Conservation (phyloP, 2,113 vertebrate genomes). For the Perognathus longimembris region DNA sequence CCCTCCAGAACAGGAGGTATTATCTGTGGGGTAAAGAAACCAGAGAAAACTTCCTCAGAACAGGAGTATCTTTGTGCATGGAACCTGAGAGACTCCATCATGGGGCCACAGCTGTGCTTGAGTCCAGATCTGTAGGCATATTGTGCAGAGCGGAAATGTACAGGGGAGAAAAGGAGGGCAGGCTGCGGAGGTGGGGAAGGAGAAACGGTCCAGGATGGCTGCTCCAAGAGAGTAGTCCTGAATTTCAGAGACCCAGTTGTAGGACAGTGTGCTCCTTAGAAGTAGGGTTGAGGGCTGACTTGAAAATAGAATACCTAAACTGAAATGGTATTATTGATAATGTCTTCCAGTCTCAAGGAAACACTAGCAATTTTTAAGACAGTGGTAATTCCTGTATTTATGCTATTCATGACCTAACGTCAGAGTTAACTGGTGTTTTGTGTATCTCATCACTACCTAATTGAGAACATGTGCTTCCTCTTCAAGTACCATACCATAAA, state of each 20-base stretch:
- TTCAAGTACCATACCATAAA: background rate
- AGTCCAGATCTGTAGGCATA: constrained; percentile 65
- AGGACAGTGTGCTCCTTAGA: background rate
- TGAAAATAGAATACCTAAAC: background rate
- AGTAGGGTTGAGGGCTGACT: background rate
- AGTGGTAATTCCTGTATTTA: constrained; percentile 43
- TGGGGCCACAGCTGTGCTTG: constrained; percentile 80
- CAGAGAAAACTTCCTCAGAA: constrained; percentile 70
- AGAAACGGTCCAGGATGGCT: constrained; percentile 26
- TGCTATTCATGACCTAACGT: background rate
- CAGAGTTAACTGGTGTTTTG: background rate
- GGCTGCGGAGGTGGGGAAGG: background rate
- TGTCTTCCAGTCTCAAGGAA: constrained; percentile 17
- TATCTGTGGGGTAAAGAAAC: constrained; percentile 77
- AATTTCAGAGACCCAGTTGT: constrained; percentile 8
- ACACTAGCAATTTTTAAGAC: background rate
- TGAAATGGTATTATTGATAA: background rate
- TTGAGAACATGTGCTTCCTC: constrained; percentile 9
- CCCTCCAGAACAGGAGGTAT: constrained; percentile 61
- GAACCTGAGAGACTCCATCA: constrained; percentile 77
- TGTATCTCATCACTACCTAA: background rate
- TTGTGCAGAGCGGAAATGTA: constrained; percentile 66
- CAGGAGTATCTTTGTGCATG: constrained; percentile 86
- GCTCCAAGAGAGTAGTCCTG: background rate
- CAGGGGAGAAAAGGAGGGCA: background rate